A percentile compares a stretch with the other conserved stretches of the same genome.
phyloP scores from a whole-genome alignment of 2,113 vertebrate species.

The Amia ocellicauda region DNA sequence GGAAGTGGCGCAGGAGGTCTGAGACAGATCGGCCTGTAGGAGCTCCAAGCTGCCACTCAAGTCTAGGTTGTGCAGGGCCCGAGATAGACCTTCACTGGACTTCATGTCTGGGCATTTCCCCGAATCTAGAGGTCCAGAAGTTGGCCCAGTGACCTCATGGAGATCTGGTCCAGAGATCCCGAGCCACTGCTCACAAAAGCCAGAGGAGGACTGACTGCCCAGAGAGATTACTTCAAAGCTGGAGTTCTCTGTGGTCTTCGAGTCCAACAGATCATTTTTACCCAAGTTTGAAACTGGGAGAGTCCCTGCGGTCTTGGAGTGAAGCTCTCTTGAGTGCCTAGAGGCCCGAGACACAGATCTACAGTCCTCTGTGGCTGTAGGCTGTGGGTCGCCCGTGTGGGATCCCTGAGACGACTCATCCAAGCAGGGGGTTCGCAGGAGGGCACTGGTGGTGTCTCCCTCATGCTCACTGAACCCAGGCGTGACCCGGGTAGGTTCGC shows the following conservation, averaged over 20 bases:
- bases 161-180: slow-evolving; percentile 43
- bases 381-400: slow-evolving; percentile 12
- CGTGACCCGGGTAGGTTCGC: slow-evolving; percentile 39
- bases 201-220: slow-evolving; percentile 63
- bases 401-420: slow-evolving; percentile 46
- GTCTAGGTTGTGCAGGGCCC: slow-evolving; percentile 55
- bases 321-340: neutral
- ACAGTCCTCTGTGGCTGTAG: neutral
- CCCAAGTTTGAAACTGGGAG: neutral
- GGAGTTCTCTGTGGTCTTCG: slow-evolving; percentile 41
- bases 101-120: slow-evolving; percentile 61
- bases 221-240: slow-evolving; percentile 63
- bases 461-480: slow-evolving; percentile 19
- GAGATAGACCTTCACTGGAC: slow-evolving; percentile 51
- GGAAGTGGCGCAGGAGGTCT: slow-evolving; percentile 41
- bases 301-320: neutral
- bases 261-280: neutral
- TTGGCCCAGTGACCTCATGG: slow-evolving; percentile 19
- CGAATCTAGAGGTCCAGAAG: slow-evolving; percentile 37
- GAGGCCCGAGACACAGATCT: neutral
- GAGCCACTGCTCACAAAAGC: slow-evolving; percentile 62
- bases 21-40: slow-evolving; percentile 26
- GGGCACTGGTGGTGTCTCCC: slow-evolving; percentile 49
- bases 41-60: slow-evolving; percentile 45
- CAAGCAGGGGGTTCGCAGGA: slow-evolving; percentile 59